Base-by-base conservation (phyloP, 2,888 invertebrate genomes). In the Epirrita christyi region DNA sequence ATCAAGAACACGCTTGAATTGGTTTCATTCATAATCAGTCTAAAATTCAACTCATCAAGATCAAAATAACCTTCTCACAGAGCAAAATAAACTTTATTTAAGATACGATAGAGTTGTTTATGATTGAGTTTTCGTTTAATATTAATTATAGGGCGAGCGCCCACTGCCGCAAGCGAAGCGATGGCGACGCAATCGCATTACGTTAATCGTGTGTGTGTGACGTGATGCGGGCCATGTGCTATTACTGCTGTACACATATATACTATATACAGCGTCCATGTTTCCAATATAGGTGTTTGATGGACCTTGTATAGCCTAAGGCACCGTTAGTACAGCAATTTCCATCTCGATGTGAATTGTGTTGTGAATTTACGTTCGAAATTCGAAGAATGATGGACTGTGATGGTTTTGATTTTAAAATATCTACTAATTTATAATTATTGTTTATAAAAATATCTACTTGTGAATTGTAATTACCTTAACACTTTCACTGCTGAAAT, bases 161-260 rank as follows among this genome's bases (percentile, higher is more conserved):
- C 65, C 69, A 73, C 59, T 61, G 75, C 76, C 72, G 72, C 68
- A 61, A 73, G 76, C 68, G 62, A 53, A 32, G 64, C 67, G 63
- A 58, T 37, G 56, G 49, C 70, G 60, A 63, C 63, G 61, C 63
- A 74, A 82, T 79, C 71, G 71, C 64, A 71, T 82, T 77, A 76
- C 73, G 60, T 66, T 85, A 82, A 84, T 84, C 81, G 77, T 63
- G 63, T 84, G 69, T 84, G 69, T 80, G 76, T 70, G 76, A 75
- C 75, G 76, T 77, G 85, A 81, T 70, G 80, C 77, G 76, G 59
- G 63, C n/a, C 54, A 29, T 36, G 49, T 50, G 43, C 43, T 43
- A 59, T 47, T 47, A 47, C 21, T n/a, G 32, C 21, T n/a, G 6
- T 15, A 10, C 13, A 15, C 37, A 46, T 36, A 40, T 11, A 6